These are phyloP conservation scores for Ditula angustiorana DNA, from an alignment of 2,888 invertebrate species.

Conservation along the genomic window DNA sequence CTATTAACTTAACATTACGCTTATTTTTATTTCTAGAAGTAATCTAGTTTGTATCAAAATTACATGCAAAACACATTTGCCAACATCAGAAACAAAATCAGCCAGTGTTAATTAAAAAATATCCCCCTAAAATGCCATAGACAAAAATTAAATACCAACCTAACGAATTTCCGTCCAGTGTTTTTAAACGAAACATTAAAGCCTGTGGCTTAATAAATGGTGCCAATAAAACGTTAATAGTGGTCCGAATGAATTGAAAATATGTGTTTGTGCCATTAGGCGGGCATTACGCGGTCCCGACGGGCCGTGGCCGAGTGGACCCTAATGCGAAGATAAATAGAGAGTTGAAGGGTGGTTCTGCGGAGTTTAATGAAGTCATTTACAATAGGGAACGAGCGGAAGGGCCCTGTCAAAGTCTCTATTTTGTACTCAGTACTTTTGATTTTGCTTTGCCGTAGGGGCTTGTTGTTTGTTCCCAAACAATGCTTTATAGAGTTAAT, in stretches of 20 bases:
- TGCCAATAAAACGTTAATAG: conserved; percentile 54
- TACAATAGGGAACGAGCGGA: not conserved
- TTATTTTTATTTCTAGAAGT: conserved; percentile 12
- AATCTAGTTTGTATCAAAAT: not conserved
- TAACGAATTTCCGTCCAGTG: conserved; percentile 6
- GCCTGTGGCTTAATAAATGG: conserved; percentile 49
- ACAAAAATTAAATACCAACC: not conserved
- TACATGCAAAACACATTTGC: not conserved
- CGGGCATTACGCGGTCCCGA: conserved; percentile 64
- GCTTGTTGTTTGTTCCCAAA: too few species aligned
- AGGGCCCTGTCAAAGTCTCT: too few species aligned
- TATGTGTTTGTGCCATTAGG: conserved; percentile 72
- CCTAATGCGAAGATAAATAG: conserved; percentile 34
- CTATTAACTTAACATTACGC: conserved; percentile 20
- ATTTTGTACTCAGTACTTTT: too few species aligned
- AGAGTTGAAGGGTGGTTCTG: conserved; percentile 41
- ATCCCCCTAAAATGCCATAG: not conserved
- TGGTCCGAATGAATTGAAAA: conserved; percentile 68
- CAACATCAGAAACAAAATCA: not conserved
- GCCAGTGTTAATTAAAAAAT: not conserved
- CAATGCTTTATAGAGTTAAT: too few species aligned
- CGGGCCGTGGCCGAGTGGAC: conserved; percentile 49
- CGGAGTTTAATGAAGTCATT: conserved; percentile 25
- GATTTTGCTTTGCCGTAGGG: too few species aligned
- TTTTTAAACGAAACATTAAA: conserved; percentile 12